Evolutionary conservation across 2,797 vertebrate genomes (phyloP).

Genomic region (Chanos chanos): DNA sequence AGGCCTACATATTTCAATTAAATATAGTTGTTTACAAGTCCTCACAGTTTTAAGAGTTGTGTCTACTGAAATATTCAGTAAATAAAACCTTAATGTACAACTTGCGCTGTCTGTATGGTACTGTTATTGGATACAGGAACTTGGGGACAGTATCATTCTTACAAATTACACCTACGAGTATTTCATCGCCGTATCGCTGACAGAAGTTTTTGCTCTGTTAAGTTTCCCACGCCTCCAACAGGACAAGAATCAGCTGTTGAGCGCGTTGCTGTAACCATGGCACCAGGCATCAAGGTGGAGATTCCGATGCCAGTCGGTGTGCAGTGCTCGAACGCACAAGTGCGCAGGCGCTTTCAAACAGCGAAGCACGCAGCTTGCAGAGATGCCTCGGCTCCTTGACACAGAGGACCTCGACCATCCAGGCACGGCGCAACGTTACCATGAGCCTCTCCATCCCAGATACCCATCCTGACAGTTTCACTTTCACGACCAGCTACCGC

Average conservation of each 20-base stretch:
- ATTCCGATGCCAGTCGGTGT: conserved; percentile 37
- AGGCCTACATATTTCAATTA: too few species aligned
- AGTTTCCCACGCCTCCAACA: too few species aligned
- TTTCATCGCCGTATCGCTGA: too few species aligned
- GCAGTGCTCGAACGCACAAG: conserved; percentile 29
- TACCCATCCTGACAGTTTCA: conserved; percentile 42
- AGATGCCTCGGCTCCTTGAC: conserved; percentile 66
- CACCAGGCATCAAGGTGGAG: conserved; percentile 15
- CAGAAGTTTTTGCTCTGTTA: too few species aligned
- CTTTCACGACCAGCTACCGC: conserved; percentile 50
- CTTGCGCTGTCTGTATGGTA: too few species aligned
- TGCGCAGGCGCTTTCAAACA: conserved; percentile 59
- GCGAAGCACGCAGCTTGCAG: conserved; percentile 65
- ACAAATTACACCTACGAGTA: too few species aligned
- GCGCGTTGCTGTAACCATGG: conserved; percentile 22
- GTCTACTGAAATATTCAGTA: background rate
- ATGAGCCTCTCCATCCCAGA: conserved; percentile 77
- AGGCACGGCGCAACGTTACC: conserved; percentile 73
- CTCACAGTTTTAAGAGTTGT: background rate
- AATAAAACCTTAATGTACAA: background rate
- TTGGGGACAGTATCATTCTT: too few species aligned
- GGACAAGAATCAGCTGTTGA: too few species aligned
- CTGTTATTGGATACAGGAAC: too few species aligned
- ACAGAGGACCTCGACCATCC: conserved; percentile 65
- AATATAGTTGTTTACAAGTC: too few species aligned